Evolutionary conservation across 1,140 invertebrate genomes (phyloP).

Genomic region (Leptinotarsa lineolata): DNA sequence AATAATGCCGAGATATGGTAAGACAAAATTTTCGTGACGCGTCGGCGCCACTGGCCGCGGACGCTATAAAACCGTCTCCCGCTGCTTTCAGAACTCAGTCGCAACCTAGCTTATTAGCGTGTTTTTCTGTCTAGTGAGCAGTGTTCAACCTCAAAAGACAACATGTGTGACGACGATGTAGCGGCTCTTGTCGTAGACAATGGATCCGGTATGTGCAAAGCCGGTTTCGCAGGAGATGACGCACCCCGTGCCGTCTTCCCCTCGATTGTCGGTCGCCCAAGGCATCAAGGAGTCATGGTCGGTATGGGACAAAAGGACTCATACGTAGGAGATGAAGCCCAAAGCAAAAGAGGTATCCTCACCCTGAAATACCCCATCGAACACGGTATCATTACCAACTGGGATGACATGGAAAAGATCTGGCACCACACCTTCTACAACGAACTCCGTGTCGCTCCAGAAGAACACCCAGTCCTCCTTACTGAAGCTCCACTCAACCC

Average conservation of each 20-base stretch:
- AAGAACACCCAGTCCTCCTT: constrained; percentile 89
- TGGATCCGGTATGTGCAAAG: constrained; percentile 96
- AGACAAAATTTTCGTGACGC: constrained; percentile 2
- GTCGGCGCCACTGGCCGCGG: constrained; percentile 37
- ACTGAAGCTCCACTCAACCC: constrained; percentile 90
- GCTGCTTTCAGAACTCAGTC: constrained; percentile 39
- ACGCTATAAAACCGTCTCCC: constrained; percentile 43
- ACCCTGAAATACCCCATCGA: constrained; percentile 96
- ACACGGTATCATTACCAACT: constrained; percentile 93
- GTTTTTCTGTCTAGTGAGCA: constrained; percentile 50
- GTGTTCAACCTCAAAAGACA: constrained; percentile 53
- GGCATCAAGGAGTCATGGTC: constrained; percentile 95
- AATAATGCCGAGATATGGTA: constrained; percentile 32
- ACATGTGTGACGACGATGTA: constrained; percentile 89
- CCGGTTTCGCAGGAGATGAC: constrained; percentile 95
- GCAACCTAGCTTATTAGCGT: constrained; percentile 47
- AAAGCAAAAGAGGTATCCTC: constrained; percentile 94
- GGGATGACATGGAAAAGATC: constrained; percentile 98
- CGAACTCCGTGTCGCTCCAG: constrained; percentile 93
- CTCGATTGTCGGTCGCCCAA: constrained; percentile 89
- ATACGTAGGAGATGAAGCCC: constrained; percentile 67
- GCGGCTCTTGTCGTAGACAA: constrained; percentile 87
- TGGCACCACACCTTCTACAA: constrained; percentile 97
- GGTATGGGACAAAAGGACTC: constrained; percentile 60
- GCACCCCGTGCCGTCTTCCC: constrained; percentile 94